phyloP scores from a whole-genome alignment of 2,113 vertebrate species.

The Chamaea fasciata region DNA sequence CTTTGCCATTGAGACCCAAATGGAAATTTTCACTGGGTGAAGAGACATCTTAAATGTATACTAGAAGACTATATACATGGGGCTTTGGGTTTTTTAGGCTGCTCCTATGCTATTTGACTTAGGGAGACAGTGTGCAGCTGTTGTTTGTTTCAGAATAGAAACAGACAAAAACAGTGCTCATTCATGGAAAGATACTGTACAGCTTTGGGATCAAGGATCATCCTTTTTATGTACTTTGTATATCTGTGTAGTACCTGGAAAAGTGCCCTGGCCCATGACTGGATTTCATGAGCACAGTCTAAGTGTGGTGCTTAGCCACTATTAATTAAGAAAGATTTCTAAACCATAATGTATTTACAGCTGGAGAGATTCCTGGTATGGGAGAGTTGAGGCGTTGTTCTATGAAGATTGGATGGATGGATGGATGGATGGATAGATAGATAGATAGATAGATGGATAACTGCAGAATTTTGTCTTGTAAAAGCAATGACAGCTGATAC shows the following conservation, averaged over 20 bases:
- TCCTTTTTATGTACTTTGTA: background rate
- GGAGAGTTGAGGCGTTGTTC: background rate
- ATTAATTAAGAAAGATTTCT: background rate
- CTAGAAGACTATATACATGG: accelerated
- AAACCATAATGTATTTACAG: background rate
- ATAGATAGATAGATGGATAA: accelerated
- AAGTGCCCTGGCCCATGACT: background rate
- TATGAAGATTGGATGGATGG: background rate
- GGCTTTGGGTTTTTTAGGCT: background rate
- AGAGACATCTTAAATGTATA: background rate
- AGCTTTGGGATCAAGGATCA: background rate
- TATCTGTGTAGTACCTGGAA: background rate
- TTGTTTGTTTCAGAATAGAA: background rate
- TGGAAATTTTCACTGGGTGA: background rate
- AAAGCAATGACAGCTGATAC: background rate
- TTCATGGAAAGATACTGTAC: background rate
- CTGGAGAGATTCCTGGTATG: background rate
- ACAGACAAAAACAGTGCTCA: background rate
- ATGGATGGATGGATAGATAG: accelerated
- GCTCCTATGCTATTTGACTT: background rate
- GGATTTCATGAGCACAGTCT: background rate
- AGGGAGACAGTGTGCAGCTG: background rate
- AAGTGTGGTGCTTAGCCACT: background rate
- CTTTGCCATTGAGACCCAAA: background rate
- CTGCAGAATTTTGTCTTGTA: background rate